Evolutionary conservation across 92 coral and sea anemone species (phyloP).

Genomic region (Siderastrea siderea): DNA sequence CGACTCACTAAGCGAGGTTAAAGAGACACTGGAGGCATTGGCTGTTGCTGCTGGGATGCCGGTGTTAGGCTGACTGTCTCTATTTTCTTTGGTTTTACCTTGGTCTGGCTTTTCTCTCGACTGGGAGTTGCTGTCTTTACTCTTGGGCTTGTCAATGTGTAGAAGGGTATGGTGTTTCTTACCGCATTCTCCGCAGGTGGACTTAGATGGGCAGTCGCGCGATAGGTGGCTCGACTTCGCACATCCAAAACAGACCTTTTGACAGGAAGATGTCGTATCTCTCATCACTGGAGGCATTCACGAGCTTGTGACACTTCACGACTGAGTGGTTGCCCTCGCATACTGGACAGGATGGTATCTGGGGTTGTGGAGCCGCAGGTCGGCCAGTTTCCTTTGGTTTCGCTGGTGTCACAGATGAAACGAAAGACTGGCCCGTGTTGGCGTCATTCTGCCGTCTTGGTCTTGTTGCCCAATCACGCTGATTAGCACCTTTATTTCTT

Average conservation of each 20-base stretch:
- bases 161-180: slow-evolving; percentile 73
- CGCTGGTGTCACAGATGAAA: background rate
- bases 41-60: slow-evolving; percentile 52
- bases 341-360: background rate
- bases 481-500: slow-evolving; percentile 29
- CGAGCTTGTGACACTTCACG: slow-evolving; percentile 24
- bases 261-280: background rate
- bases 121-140: slow-evolving; percentile 17
- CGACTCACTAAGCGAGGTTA: slow-evolving; percentile 66
- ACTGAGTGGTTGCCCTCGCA: slow-evolving; percentile 28
- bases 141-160: slow-evolving; percentile 55
- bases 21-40: slow-evolving; percentile 56
- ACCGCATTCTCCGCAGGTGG: slow-evolving; percentile 68
- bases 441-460: background rate
- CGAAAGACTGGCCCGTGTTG: background rate
- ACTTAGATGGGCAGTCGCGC: slow-evolving; percentile 27
- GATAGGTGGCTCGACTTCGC: slow-evolving; percentile 46
- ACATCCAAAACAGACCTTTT: slow-evolving; percentile 51
- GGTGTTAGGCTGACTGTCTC: background rate
- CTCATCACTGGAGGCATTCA: slow-evolving; percentile 2
- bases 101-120: background rate
- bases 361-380: background rate
- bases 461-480: slow-evolving; percentile 11
- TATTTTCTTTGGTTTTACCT: background rate
- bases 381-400: background rate